A percentile compares a stretch with the other conserved stretches of the same genome.
Evolutionary conservation across 2,113 vertebrate genomes (phyloP).

Genomic region (Stigmatopora nigra): DNA sequence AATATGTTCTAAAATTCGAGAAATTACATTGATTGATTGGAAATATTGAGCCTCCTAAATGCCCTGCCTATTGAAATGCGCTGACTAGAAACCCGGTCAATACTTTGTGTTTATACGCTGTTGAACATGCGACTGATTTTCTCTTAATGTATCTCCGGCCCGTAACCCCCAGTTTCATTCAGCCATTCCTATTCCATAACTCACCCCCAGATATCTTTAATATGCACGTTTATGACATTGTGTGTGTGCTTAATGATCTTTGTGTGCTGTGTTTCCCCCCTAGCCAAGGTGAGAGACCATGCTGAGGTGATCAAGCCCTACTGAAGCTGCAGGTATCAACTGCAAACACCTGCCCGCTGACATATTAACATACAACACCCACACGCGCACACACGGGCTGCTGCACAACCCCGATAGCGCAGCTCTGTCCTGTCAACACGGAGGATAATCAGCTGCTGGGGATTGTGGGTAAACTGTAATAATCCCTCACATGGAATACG

Average conservation of each 20-base stretch:
- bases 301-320: slow-evolving; percentile 57
- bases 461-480: slow-evolving; percentile 72
- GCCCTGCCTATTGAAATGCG: too few species aligned
- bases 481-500: slow-evolving; percentile 68
- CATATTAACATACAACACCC: slow-evolving; percentile 12
- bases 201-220: slow-evolving; percentile 11
- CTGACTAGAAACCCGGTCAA: too few species aligned
- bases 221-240: slow-evolving; percentile 14
- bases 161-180: neutral
- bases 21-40: too few species aligned
- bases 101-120: neutral
- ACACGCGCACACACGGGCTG: slow-evolving; percentile 31
- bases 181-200: slow-evolving; percentile 1
- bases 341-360: slow-evolving; percentile 56
- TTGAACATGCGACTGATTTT: neutral
- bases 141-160: neutral
- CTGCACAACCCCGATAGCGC: slow-evolving; percentile 63
- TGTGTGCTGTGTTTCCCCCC: slow-evolving; percentile 46
- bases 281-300: slow-evolving; percentile 58
- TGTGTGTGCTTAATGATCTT: slow-evolving; percentile 58
- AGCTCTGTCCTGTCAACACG: slow-evolving; percentile 67
- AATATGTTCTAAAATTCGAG: too few species aligned
- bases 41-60: too few species aligned
- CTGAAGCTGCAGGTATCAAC: slow-evolving; percentile 63
- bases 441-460: slow-evolving; percentile 69